A percentile compares a stretch with the other conserved stretches of the same genome.
These are phyloP conservation scores for Benitochromis conjunctus DNA, from an alignment of 2,113 vertebrate species.

Conservation along the genomic window DNA sequence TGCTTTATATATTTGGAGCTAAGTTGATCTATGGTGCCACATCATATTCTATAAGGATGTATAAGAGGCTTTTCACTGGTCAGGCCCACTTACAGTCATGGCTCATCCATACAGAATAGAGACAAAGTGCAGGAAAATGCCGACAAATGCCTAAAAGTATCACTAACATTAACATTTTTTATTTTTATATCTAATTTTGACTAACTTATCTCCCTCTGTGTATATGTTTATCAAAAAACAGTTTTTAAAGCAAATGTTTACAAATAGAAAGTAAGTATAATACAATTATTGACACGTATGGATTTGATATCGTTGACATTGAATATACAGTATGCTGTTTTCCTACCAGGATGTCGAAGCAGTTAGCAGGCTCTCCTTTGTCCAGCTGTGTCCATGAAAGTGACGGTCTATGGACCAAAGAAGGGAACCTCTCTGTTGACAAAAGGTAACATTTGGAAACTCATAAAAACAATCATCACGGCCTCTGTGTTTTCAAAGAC, in stretches of 20 bases:
- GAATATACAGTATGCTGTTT: background rate
- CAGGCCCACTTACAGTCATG: too few relatives aligned
- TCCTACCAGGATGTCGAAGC: background rate
- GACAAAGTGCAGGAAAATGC: too few relatives aligned
- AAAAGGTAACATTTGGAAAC: background rate
- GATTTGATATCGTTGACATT: background rate
- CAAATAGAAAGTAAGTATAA: background rate
- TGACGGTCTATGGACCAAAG: background rate
- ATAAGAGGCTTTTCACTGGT: too few relatives aligned
- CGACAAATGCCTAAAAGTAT: too few relatives aligned
- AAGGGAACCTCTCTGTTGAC: background rate
- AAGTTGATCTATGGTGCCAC: too few relatives aligned
- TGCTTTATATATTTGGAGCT: too few relatives aligned
- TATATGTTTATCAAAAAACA: fast-evolving
- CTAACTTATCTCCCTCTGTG: too few relatives aligned
- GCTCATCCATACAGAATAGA: too few relatives aligned
- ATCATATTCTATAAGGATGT: too few relatives aligned
- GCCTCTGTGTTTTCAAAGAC: background rate
- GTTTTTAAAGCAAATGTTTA: background rate
- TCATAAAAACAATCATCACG: background rate
- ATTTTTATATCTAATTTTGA: too few relatives aligned
- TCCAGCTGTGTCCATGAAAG: background rate
- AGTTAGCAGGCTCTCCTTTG: background rate
- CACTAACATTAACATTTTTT: too few relatives aligned
- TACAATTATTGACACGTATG: background rate